Evolutionary conservation across 2,113 vertebrate genomes (phyloP), one percentile per base, ranked within the genome.

Genomic region (Mugil cephalus): DNA sequence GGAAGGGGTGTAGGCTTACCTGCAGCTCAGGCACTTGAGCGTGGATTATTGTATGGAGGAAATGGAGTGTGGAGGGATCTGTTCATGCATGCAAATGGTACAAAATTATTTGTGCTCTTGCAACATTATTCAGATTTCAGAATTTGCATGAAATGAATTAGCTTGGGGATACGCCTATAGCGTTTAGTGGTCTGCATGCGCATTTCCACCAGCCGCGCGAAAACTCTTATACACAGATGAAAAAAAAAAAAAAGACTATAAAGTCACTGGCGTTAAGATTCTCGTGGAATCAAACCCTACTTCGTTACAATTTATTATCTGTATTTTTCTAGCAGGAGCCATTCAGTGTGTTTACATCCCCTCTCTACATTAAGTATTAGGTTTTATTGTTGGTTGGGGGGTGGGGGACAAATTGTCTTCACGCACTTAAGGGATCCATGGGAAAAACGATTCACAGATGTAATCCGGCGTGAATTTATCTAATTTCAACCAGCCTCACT

Each of bases 91-190:
- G 77, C 60, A 77, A 81, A 77, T 77, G 18, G 36, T 46, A 45
- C 38, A 55, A 72, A 77, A 73, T 81, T 21, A 83, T 74, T 52
- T 63, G 14, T 35, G 55, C 54, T 67, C 36, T 34, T 46, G 51
- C 51, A 58, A 40, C 42, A 59, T 72, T 67, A 84, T 80, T 42
- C 66, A 78, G 30, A 67, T 67, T 71, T 52, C 4, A 30, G n/a
- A 61, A 81, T 85, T 77, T 59, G 71, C 68, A 83, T 81, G 50
- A 64, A 77, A 70, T 42, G 7, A 81, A 79, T 87, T 61, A 79
- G 48, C 59, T 45, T 11, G 51, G 55, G 36, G 56, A 71, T 54
- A 70, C 46, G 52, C 66, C 67, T 52, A 11, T 18, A 73, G 69
- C 36, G n/a, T 64, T 69, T 36, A 48, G 35, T 17, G 8, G 35